Evolutionary conservation across 2,113 vertebrate species (phyloP), one percentile per base, ranked within the genome.

Genomic region (Paratilapia polleni): DNA sequence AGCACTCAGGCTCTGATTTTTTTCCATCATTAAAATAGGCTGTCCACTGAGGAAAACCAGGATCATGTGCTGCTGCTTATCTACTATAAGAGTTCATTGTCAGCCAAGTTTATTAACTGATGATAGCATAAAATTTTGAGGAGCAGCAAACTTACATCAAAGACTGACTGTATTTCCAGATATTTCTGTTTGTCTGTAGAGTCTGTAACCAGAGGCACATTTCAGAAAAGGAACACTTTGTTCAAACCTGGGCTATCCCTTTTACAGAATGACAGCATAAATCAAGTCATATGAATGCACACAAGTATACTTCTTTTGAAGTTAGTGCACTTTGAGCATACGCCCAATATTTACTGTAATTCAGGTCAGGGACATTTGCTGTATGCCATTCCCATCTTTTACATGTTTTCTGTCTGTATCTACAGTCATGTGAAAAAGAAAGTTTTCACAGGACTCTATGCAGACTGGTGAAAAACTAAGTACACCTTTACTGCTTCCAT

Each of bases 201-300:
- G 47, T 73, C 68, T 73, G 68, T 52, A 73, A 73, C 31, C 38
- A 31, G 14, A 47, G 11, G 11, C 47, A 2, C 19, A 73, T 54
- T 73, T 73, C 24, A 34, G 19, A 54, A 73, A 73, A 73, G 26
- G 47, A 73, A n/a, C 49, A 15, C 47, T 73, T 52, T 73, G 6
- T 73, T 73, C 6, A 73, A 19, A n/a, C 47, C 24, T 52, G 64
- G 12, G 5, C 11, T 28, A 56, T 34, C 13, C 6, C 22, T 34
- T 74, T 80, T 43, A 54, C 22, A 81, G 62, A 78, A 74, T n/a
- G 49, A 6, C 13, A 43, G 6, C 14, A 66, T 76, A 79, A 78
- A 63, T 47, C 54, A 59, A 20, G 43, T 47, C 36, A 58, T 20
- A 64, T 73, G 68, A 73, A 54, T n/a, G 47, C 43, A 22, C 38